phyloP scores from a whole-genome alignment of 2,113 vertebrate genomes.

The Campylorhamphus procurvoides region DNA sequence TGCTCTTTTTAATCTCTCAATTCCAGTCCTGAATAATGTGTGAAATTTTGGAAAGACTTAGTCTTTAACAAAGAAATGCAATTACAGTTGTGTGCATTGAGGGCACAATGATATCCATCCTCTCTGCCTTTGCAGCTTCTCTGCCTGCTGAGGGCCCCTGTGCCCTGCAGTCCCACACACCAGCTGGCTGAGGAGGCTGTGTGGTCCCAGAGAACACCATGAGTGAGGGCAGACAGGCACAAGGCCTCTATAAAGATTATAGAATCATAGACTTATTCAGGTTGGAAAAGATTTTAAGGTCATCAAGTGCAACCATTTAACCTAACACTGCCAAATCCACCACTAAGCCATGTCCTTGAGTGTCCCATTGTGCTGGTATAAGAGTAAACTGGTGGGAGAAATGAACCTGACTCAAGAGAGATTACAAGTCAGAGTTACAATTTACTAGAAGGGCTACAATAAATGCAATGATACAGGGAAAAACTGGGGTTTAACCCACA shows the following conservation, averaged over 20 bases:
- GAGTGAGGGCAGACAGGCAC: not conserved
- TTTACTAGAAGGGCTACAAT: no score
- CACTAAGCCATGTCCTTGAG: not conserved
- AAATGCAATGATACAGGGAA: no score
- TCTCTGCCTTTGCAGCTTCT: not conserved
- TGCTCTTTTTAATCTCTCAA: not conserved
- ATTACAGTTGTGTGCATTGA: not conserved
- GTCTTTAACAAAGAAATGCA: not conserved
- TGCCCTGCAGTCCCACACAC: rapidly evolving
- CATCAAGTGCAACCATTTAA: not conserved
- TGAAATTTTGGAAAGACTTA: not conserved
- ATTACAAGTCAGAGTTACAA: no score
- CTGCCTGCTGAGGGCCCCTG: not conserved
- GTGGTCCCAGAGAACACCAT: not conserved
- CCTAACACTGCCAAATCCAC: no score
- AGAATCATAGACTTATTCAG: not conserved
- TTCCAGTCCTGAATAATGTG: not conserved
- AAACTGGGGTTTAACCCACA: no score
- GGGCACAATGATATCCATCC: no score
- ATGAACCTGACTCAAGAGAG: no score
- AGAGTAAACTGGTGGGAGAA: no score
- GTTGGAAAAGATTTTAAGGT: not conserved
- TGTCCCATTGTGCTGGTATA: not conserved
- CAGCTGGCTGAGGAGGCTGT: not conserved
- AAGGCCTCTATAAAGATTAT: not conserved